Evolutionary conservation across 2,113 vertebrate genomes (phyloP), one percentile per base, ranked within the genome.

Genomic region (Turdus rufiventris): DNA sequence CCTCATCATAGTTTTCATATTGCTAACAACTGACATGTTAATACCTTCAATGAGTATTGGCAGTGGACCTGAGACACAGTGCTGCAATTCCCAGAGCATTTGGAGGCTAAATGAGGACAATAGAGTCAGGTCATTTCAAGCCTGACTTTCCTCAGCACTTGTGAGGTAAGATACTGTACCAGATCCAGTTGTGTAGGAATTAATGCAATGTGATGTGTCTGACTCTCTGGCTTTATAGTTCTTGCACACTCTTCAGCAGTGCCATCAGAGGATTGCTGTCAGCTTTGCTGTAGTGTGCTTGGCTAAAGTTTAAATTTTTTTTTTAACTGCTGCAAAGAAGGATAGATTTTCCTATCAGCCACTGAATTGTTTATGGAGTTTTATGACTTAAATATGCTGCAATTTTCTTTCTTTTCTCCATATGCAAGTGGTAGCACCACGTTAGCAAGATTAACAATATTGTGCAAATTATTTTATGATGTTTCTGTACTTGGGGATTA

Each of bases 191-290:
- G 14, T 84, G 73, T 71, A 81, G 68, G 68, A 77, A 68, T 48
- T 87, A 91, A 89, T 61, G 43, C 67, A 21, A 78, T 65, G 40
- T 95, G 95, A 91, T 3, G 0, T 75, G 63, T 72, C 70, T 91
- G 61, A 48, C 53, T 91, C 14, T 81, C 40, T 60, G 54, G 28
- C 76, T 92, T 81, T 81, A 34, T 40, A 71, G 24, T 34, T 90
- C 36, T 79, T 75, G 28, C 18, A 31, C 66, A 21, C 45, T 82
- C 24, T 63, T 89, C 68, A 85, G 0, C 16, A 13, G 51, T 75
- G 53, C 87, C 48, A 65, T 91, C 73, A 75, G 79, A 93, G 86
- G 36, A 87, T 72, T 90, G 43, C 48, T 94, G 76, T 88, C 92
- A 84, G 36, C 56, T 93, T 60, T 73, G 79, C 67, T 68, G 0